These are phyloP conservation scores for Ephialtes manifestator DNA, from an alignment of 2,888 invertebrate genomes.

Conservation along the genomic window DNA sequence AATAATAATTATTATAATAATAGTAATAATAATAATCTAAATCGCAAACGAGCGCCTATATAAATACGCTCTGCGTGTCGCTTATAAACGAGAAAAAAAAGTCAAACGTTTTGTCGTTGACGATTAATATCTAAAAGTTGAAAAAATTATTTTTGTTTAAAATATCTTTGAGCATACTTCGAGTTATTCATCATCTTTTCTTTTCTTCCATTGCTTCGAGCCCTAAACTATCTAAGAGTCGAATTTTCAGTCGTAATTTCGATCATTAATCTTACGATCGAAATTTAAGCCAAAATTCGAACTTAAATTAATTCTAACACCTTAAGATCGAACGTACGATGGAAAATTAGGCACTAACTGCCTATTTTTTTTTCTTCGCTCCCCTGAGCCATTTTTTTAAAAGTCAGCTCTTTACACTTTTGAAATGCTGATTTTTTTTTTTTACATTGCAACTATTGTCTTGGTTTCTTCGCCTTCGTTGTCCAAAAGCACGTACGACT, in stretches of 20 bases:
- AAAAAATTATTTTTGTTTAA: slow-evolving; percentile 28
- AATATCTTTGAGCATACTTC: slow-evolving; percentile 48
- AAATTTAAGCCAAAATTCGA: too few species aligned
- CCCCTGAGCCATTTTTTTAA: not conserved
- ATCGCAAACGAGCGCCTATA: slow-evolving; percentile 20
- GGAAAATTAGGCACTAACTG: too few species aligned
- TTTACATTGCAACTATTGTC: slow-evolving; percentile 68
- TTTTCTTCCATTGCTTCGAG: not conserved
- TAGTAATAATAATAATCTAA: slow-evolving; percentile 15
- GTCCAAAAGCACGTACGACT: slow-evolving; percentile 87
- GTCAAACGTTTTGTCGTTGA: not conserved
- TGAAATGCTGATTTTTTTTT: not conserved
- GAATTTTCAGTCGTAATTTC: too few species aligned
- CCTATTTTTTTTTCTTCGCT: not conserved
- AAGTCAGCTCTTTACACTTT: not conserved
- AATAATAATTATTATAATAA: slow-evolving; percentile 1
- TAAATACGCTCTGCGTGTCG: slow-evolving; percentile 19
- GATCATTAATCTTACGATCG: too few species aligned
- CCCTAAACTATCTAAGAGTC: slow-evolving; percentile 15
- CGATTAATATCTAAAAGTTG: slow-evolving; percentile 16
- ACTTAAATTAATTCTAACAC: too few species aligned
- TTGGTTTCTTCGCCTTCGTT: slow-evolving; percentile 75
- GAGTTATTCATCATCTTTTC: slow-evolving; percentile 1
- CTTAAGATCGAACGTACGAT: too few species aligned
- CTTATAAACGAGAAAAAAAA: not conserved